Conservation (phyloP, 2,797 vertebrate genomes). For the Aselliscus stoliczkanus region DNA sequence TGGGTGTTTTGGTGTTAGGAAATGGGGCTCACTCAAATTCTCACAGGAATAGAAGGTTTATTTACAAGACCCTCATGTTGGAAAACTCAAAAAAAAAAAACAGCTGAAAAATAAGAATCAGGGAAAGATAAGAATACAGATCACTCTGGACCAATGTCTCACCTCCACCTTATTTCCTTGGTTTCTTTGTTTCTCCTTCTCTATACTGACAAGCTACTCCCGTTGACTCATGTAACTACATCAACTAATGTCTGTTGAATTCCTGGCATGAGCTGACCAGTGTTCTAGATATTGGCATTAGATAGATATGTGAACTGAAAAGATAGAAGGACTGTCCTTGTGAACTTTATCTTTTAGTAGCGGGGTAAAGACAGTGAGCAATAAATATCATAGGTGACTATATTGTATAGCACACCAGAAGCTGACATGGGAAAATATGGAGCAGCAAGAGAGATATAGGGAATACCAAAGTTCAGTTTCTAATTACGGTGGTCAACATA, state of each 20-base stretch:
- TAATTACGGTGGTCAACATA: too few species aligned
- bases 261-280: neutral
- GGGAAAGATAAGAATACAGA: neutral
- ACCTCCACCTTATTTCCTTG: neutral
- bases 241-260: neutral
- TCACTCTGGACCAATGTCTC: neutral
- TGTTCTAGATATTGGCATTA: neutral
- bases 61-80: neutral
- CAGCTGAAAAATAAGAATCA: neutral
- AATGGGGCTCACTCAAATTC: neutral
- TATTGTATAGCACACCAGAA: neutral
- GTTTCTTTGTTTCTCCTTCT: neutral
- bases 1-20: neutral
- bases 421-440: too few species aligned
- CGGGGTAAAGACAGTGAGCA: neutral
- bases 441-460: neutral
- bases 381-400: neutral
- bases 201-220: neutral
- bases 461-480: neutral
- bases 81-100: neutral
- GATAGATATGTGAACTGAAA: neutral
- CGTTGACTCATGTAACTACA: neutral
- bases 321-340: neutral
- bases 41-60: neutral
- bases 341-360: neutral